Percentiles rank a stretch among this genome's conserved stretches.
Conservation (phyloP, 2,888 invertebrate genomes). For the Mantis religiosa region DNA sequence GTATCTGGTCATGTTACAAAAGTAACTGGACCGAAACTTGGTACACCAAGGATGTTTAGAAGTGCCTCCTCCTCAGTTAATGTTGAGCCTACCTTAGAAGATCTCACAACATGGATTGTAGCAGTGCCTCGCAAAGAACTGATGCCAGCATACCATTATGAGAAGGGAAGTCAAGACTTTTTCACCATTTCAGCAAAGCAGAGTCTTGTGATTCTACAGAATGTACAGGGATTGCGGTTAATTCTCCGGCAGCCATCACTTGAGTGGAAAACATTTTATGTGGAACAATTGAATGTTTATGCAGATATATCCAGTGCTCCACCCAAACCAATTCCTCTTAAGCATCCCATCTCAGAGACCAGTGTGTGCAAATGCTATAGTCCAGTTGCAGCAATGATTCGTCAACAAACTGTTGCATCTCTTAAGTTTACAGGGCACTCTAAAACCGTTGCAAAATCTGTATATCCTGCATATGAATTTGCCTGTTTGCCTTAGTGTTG, state of each 20-base stretch:
- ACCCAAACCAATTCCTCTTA: neutral
- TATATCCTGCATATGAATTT: neutral
- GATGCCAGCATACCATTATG: neutral
- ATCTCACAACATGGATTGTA: neutral
- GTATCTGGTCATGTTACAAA: neutral
- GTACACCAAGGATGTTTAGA: neutral
- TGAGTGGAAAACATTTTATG: neutral
- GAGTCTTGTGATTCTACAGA: neutral
- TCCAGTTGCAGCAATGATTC: neutral
- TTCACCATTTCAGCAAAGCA: neutral
- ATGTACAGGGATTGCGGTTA: neutral
- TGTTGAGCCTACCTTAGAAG: neutral
- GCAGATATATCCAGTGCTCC: neutral
- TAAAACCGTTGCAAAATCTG: neutral
- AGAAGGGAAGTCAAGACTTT: neutral
- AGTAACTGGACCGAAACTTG: neutral
- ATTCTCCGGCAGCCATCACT: neutral
- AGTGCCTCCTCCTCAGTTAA: neutral
- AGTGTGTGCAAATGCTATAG: neutral
- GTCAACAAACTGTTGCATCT: neutral
- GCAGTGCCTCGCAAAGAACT: neutral
- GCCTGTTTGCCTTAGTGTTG: neutral
- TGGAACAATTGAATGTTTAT: neutral
- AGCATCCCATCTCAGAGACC: neutral
- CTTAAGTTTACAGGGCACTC: neutral